phyloP scores from a whole-genome alignment of 2,797 vertebrate genomes.

The Hemibagrus guttatus region DNA sequence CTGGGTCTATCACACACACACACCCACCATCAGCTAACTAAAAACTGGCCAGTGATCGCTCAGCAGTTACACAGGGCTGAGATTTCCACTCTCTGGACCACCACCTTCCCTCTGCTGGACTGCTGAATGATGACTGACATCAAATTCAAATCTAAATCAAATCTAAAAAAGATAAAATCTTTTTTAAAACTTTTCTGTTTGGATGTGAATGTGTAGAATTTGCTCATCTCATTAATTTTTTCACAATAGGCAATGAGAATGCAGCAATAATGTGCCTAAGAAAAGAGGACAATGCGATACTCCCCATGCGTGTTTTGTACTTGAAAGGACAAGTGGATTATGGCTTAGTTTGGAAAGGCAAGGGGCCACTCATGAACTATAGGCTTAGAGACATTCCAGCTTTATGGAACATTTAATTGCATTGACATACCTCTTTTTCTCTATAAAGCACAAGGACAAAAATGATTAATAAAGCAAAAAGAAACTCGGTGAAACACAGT shows the following conservation, averaged over 20 bases:
- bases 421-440: neutral
- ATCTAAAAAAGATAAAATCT: too few relatives aligned
- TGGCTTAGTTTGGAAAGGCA: slow-evolving; percentile 8
- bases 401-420: slow-evolving; percentile 2
- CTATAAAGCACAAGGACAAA: neutral
- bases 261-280: neutral
- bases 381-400: slow-evolving; percentile 20
- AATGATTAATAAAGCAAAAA: neutral
- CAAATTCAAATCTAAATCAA: neutral
- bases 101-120: neutral
- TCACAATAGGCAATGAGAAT: neutral
- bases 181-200: neutral
- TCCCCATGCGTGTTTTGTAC: neutral
- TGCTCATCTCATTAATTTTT: too few relatives aligned
- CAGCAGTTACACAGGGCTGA: neutral
- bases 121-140: neutral
- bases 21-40: neutral
- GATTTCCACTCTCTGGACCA: neutral
- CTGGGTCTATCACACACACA: slow-evolving; percentile 14
- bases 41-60: neutral
- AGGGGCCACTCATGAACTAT: slow-evolving; percentile 11
- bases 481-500: neutral
- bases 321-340: slow-evolving; percentile 40
- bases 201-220: neutral
- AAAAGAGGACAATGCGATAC: slow-evolving; percentile 3